These are phyloP conservation scores for Pararge aegeria DNA, from an alignment of 1,140 invertebrate genomes.

Conservation along the genomic window DNA sequence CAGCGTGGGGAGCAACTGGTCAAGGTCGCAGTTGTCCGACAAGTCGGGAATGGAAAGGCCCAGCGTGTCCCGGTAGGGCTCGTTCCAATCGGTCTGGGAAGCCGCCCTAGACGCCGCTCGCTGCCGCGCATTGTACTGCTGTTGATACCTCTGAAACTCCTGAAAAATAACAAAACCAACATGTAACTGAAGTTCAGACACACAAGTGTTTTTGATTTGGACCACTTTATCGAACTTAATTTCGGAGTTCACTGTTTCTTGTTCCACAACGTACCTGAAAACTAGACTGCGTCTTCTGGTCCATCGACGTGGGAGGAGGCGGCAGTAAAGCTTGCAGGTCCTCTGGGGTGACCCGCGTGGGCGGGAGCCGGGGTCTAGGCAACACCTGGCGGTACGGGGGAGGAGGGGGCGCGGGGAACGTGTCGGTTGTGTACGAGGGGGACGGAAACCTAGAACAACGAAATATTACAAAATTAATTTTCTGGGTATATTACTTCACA, in stretches of 20 bases:
- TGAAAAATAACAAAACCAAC: constrained; percentile 48
- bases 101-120: constrained; percentile 64
- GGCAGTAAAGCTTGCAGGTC: constrained; percentile 76
- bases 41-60: constrained; percentile 59
- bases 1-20: constrained; percentile 82
- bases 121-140: constrained; percentile 82
- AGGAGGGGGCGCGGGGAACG: constrained; percentile 54
- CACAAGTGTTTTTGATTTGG: too few relatives aligned
- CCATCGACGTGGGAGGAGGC: constrained; percentile 80
- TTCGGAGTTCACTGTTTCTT: too few relatives aligned
- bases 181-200: not conserved
- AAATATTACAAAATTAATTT: too few relatives aligned
- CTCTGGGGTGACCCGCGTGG: constrained; percentile 61
- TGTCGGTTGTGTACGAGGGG: constrained; percentile 45
- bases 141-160: constrained; percentile 82
- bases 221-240: too few relatives aligned
- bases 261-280: constrained; percentile 65
- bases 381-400: constrained; percentile 43
- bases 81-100: constrained; percentile 60
- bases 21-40: constrained; percentile 79
- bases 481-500: too few relatives aligned
- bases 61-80: constrained; percentile 65
- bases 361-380: constrained; percentile 48
- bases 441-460: constrained; percentile 40
- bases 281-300: constrained; percentile 81